A percentile compares a stretch with the other conserved stretches of the same genome.
Evolutionary conservation across 2,797 vertebrate genomes (phyloP).

Genomic region (Sebastes diploproa): DNA sequence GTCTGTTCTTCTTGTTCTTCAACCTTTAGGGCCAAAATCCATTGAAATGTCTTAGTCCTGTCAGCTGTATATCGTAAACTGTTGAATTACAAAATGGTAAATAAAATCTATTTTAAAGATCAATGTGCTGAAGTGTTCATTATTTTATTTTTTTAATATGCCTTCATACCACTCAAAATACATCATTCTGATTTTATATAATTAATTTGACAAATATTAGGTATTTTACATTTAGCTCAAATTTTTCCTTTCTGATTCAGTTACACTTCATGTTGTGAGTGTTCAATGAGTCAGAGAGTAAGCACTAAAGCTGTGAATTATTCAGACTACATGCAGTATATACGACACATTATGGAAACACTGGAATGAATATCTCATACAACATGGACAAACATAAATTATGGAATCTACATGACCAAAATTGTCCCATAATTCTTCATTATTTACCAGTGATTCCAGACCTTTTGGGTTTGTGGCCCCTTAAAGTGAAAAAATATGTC

Average conservation of each 20-base stretch:
- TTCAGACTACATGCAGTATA: background rate
- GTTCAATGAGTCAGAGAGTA: background rate
- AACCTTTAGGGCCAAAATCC: conserved; percentile 85
- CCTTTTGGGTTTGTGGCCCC: background rate
- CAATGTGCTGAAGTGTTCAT: conserved; percentile 41
- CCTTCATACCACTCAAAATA: background rate
- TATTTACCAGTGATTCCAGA: background rate
- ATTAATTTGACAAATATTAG: background rate
- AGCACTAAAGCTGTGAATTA: background rate
- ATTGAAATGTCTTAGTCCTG: conserved; percentile 85
- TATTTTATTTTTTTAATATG: background rate
- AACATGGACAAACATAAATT: background rate
- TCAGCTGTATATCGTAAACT: conserved; percentile 87
- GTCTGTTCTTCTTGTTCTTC: conserved; percentile 76
- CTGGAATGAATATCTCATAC: background rate
- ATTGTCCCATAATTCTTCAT: background rate
- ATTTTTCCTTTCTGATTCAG: background rate
- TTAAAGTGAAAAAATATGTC: background rate
- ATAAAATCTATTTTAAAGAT: conserved; percentile 92
- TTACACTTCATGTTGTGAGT: background rate
- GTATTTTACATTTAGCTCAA: background rate
- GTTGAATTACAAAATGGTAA: conserved; percentile 87
- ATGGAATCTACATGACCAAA: background rate
- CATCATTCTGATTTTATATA: background rate
- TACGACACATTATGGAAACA: background rate